These are phyloP conservation scores for Lasioglossum leucozonium DNA, from an alignment of 2,888 invertebrate species.

Conservation along the genomic window DNA sequence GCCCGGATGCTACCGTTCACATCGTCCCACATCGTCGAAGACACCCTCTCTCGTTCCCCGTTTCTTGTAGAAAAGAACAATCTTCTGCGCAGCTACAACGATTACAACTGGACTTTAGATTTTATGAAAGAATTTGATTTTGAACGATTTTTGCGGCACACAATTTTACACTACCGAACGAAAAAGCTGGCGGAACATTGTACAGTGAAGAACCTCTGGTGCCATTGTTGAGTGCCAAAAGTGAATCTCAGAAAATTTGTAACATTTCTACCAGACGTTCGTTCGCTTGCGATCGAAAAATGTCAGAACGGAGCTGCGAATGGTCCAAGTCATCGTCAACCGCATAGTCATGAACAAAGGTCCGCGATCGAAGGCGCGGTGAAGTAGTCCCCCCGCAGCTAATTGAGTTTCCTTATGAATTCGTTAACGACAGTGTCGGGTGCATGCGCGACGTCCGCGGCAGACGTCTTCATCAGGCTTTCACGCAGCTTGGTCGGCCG, in stretches of 20 bases:
- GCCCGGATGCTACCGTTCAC: constrained; percentile 10
- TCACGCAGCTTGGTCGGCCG: not conserved
- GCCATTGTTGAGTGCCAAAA: too few relatives aligned
- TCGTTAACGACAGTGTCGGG: constrained; percentile 31
- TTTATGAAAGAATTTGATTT: too few relatives aligned
- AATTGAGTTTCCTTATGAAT: constrained; percentile 50
- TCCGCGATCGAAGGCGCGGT: not conserved
- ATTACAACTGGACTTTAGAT: not conserved
- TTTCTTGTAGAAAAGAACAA: not conserved
- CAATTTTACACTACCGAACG: too few relatives aligned
- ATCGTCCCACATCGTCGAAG: not conserved
- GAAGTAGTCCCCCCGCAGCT: constrained; percentile 12
- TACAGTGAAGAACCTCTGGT: too few relatives aligned
- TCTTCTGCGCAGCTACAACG: not conserved
- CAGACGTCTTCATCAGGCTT: constrained; percentile 46
- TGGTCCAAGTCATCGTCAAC: not conserved
- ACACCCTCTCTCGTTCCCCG: not conserved
- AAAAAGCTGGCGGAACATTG: too few relatives aligned
- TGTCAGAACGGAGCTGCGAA: not conserved
- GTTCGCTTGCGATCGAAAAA: not conserved
- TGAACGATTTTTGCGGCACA: too few relatives aligned
- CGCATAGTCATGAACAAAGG: not conserved
- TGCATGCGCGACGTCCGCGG: not conserved
- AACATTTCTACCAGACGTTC: too few relatives aligned
- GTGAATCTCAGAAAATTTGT: too few relatives aligned